Evolutionary conservation across 2,888 invertebrate species (phyloP).

Genomic region (Phortica okadai): DNA sequence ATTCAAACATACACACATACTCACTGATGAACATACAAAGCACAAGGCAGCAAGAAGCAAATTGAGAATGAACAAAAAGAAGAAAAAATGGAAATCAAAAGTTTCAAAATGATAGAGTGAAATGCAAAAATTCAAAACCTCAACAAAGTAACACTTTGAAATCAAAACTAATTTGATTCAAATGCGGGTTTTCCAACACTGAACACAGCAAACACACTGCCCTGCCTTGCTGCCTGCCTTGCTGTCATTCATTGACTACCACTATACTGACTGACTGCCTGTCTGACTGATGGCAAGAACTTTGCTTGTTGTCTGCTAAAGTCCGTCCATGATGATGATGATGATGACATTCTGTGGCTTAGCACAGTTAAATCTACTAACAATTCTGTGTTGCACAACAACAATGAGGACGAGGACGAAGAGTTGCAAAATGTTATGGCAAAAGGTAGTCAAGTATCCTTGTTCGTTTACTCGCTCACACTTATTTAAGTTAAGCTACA

Average conservation of each 20-base stretch:
- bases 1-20: neutral
- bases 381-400: constrained; percentile 26
- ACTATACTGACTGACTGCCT: neutral
- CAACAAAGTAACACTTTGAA: constrained; percentile 53
- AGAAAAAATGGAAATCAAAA: neutral
- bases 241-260: neutral
- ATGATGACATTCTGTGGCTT: constrained; percentile 32
- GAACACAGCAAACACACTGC: neutral
- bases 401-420: neutral
- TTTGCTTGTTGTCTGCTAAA: neutral
- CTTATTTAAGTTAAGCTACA: constrained; percentile 52
- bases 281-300: neutral
- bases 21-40: too few relatives aligned
- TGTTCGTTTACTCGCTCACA: neutral
- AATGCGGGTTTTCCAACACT: constrained; percentile 41
- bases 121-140: constrained; percentile 42
- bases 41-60: too few relatives aligned
- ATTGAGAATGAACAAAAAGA: neutral
- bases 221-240: neutral
- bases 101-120: neutral
- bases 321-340: neutral
- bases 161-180: constrained; percentile 60
- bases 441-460: neutral
- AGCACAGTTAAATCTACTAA: constrained; percentile 31
- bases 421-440: neutral